Evolutionary conservation across 2,113 vertebrate species (phyloP).

Genomic region (Okapia johnstoni): DNA sequence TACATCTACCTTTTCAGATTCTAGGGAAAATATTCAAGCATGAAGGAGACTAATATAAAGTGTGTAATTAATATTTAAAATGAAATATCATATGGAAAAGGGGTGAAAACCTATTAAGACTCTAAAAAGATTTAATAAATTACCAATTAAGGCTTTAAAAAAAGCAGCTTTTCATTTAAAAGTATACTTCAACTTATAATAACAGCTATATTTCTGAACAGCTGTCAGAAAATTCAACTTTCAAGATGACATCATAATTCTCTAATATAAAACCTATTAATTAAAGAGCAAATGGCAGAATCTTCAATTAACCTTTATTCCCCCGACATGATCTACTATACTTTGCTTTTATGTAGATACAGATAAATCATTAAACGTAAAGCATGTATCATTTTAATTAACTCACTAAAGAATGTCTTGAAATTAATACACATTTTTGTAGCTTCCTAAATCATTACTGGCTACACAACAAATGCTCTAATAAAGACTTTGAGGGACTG

Average conservation of each 20-base stretch:
- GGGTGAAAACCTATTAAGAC: background rate
- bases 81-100: background rate
- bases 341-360: background rate
- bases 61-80: background rate
- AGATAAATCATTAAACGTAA: conserved; percentile 55
- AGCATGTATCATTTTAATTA: conserved; percentile 53
- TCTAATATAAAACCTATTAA: conserved; percentile 41
- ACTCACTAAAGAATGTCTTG: conserved; percentile 31
- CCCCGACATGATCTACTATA: background rate
- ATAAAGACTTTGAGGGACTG: background rate
- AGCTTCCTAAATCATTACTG: conserved; percentile 22
- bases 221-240: background rate
- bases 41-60: background rate
- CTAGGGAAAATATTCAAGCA: background rate
- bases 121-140: background rate
- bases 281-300: conserved; percentile 42
- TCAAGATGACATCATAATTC: conserved; percentile 42
- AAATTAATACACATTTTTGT: conserved; percentile 34
- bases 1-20: background rate
- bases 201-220: conserved; percentile 7
- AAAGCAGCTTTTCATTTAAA: background rate
- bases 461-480: background rate
- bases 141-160: background rate
- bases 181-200: background rate
- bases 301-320: conserved; percentile 56